Conservation (phyloP, 2,113 vertebrate genomes). For the Amphiprion percula region DNA sequence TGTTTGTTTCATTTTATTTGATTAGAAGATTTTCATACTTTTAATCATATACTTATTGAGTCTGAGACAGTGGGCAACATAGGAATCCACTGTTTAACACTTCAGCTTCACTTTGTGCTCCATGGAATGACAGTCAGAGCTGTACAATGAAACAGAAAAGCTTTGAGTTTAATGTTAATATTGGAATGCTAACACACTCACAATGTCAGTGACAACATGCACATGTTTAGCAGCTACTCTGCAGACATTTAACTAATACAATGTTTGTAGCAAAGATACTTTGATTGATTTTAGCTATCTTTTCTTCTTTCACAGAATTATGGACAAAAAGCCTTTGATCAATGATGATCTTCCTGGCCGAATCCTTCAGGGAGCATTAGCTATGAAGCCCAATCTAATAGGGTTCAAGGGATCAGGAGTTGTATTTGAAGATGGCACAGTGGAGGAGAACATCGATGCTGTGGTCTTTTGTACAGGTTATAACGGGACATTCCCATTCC, state of each 20-base stretch:
- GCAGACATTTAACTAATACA: not conserved
- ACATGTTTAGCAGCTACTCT: no score
- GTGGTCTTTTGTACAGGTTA: constrained; percentile 95
- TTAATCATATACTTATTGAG: no score
- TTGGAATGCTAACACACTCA: no score
- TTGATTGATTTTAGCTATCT: not conserved
- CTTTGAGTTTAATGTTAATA: no score
- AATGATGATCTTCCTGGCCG: constrained; percentile 91
- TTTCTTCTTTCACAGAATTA: constrained; percentile 49
- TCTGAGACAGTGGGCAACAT: no score
- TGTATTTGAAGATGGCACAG: constrained; percentile 89
- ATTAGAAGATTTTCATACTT: no score
- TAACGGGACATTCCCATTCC: constrained; percentile 86
- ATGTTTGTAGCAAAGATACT: not conserved
- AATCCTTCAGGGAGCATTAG: constrained; percentile 87
- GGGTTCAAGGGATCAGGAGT: constrained; percentile 85
- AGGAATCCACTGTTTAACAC: no score
- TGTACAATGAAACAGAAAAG: no score
- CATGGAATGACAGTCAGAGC: no score
- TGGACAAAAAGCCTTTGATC: constrained; percentile 78
- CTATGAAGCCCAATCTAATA: constrained; percentile 86
- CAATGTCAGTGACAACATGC: no score
- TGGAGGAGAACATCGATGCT: constrained; percentile 86
- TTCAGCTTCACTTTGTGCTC: no score
- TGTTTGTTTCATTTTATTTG: no score